Evolutionary conservation across 2,113 vertebrate genomes (phyloP).

Genomic region (Oxyura jamaicensis): DNA sequence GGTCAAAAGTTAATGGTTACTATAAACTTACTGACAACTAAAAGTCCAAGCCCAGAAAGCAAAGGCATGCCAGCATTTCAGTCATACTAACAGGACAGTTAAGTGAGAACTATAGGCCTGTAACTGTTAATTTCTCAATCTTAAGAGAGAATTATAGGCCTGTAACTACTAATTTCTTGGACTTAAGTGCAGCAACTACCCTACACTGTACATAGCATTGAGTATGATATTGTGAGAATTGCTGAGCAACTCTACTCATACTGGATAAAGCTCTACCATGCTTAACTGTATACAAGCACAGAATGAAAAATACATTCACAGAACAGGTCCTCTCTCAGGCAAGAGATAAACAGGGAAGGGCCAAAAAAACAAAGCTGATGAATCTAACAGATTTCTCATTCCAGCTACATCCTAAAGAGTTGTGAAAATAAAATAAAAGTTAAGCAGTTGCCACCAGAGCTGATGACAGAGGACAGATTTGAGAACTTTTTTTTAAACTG

Average conservation of each 20-base stretch:
- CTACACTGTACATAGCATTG: fast-evolving
- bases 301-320: neutral
- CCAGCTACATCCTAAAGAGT: neutral
- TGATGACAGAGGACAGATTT: neutral
- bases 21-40: neutral
- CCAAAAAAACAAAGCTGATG: neutral
- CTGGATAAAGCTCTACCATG: neutral
- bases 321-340: neutral
- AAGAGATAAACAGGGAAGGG: neutral
- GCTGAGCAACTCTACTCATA: neutral
- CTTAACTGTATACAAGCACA: neutral
- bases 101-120: neutral
- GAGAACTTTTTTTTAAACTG: neutral
- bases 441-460: neutral
- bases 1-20: neutral
- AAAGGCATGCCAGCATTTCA: neutral
- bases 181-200: neutral
- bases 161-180: neutral
- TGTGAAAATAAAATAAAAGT: neutral
- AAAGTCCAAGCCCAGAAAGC: neutral
- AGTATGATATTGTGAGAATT: neutral
- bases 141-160: neutral
- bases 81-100: neutral
- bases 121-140: neutral
- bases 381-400: neutral